Evolutionary conservation across 92 coral and sea anemone genomes (phyloP).

Genomic region (Desmophyllum pertusum): DNA sequence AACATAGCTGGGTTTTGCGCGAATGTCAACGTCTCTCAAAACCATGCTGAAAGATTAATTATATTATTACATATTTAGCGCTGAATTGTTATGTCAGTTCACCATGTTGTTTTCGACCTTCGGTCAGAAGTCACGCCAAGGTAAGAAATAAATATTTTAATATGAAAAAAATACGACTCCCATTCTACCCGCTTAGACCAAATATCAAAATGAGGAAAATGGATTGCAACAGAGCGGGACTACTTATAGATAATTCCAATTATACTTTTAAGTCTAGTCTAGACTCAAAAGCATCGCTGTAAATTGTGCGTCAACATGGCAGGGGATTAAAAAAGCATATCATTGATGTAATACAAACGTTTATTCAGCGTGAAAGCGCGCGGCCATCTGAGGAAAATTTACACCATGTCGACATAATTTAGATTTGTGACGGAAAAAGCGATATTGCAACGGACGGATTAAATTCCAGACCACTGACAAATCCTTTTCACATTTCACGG

Average conservation of each 20-base stretch:
- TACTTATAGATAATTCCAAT: not conserved
- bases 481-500: not conserved
- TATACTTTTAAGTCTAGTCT: not conserved
- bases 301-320: not conserved
- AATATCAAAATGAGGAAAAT: not conserved
- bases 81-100: not conserved
- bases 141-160: not conserved
- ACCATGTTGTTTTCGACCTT: not conserved
- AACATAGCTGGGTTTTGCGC: not conserved
- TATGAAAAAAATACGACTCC: not conserved
- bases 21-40: not conserved
- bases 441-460: not conserved
- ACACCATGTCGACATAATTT: constrained; percentile 18
- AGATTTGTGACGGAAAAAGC: constrained; percentile 18
- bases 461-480: not conserved
- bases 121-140: not conserved
- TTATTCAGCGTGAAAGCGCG: not conserved
- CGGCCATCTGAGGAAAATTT: not conserved
- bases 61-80: not conserved
- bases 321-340: not conserved
- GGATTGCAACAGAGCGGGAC: not conserved
- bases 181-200: not conserved
- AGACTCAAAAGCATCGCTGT: not conserved
- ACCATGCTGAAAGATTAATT: not conserved
- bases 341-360: constrained; percentile 10